Evolutionary conservation across 2,888 invertebrate species (phyloP).

Genomic region (Blomia tropicalis): DNA sequence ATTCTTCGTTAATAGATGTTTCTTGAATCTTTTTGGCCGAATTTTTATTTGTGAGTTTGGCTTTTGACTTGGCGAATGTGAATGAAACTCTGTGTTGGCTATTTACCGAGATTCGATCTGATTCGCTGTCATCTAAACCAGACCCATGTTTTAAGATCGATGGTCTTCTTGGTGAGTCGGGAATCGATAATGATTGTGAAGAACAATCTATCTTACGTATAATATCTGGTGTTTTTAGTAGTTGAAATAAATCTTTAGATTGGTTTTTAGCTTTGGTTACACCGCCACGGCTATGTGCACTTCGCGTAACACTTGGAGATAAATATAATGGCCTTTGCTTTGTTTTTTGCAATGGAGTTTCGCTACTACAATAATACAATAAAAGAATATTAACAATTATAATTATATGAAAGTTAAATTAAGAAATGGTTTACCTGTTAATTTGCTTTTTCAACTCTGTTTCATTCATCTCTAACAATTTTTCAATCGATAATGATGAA

Average conservation of each 20-base stretch:
- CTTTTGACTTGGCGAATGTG: background rate
- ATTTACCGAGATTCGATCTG: background rate
- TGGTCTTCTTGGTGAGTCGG: background rate
- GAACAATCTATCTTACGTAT: background rate
- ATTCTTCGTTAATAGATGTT: background rate
- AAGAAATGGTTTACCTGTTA: background rate
- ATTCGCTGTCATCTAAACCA: background rate
- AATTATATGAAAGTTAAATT: background rate
- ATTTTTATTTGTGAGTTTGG: background rate
- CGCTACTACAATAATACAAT: background rate
- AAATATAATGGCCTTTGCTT: background rate
- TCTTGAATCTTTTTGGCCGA: background rate
- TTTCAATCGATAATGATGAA: slow-evolving; percentile 12
- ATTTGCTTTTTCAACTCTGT: background rate
- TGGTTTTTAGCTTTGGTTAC: slow-evolving; percentile 11
- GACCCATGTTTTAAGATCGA: background rate
- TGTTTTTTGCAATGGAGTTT: background rate
- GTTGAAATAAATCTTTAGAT: background rate
- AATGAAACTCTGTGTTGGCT: slow-evolving; percentile 10
- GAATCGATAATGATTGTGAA: background rate
- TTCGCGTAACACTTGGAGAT: slow-evolving; percentile 1
- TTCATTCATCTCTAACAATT: slow-evolving; percentile 12
- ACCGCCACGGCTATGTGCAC: no score
- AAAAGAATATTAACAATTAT: background rate
- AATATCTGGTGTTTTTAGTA: slow-evolving; percentile 9